Evolutionary conservation across 2,113 vertebrate genomes (phyloP).

Genomic region (Orcinus orca): DNA sequence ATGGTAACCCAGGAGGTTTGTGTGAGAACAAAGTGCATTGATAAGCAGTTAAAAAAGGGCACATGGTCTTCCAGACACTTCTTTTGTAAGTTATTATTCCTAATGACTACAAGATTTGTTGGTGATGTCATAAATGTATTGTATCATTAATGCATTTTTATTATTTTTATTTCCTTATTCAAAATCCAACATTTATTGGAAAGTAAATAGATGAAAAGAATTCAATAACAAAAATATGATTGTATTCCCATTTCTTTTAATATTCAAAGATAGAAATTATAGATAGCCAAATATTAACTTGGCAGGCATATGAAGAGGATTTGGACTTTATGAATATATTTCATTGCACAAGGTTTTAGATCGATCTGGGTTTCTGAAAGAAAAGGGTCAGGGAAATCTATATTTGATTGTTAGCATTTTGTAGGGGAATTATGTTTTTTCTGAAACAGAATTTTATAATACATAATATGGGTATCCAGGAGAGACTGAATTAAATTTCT

Average conservation of each 20-base stretch:
- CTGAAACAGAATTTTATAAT: neutral
- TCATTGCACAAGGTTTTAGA: neutral
- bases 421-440: neutral
- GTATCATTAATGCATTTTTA: neutral
- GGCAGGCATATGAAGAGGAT: neutral
- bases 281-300: neutral
- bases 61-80: neutral
- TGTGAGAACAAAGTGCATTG: neutral
- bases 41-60: neutral
- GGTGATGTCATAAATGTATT: neutral
- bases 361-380: neutral
- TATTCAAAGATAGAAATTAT: neutral
- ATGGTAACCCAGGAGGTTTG: neutral
- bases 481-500: neutral
- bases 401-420: neutral
- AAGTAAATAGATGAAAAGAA: neutral
- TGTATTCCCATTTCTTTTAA: neutral
- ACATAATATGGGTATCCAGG: neutral
- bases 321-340: neutral
- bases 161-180: constrained; percentile 15
- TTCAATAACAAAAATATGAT: neutral
- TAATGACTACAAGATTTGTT: neutral
- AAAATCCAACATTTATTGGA: neutral
- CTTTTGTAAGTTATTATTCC: neutral
- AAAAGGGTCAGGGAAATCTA: neutral